Base-by-base conservation (phyloP, 2,797 vertebrate species). In the Sebastes oblongus region DNA sequence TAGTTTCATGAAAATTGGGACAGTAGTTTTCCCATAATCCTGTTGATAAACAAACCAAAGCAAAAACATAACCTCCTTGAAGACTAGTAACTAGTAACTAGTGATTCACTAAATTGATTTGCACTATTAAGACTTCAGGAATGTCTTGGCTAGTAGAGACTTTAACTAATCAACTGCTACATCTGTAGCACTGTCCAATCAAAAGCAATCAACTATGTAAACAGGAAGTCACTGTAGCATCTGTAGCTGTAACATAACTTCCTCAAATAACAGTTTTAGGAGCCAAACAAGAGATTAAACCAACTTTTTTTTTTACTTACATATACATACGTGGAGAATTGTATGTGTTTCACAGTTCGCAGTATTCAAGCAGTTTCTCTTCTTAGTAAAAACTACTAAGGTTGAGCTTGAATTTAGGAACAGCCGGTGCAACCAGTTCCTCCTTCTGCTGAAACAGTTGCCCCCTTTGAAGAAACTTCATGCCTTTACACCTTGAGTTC, bases 221-320 rank as follows among this genome's bases (percentile, higher is more conserved):
- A 70, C 32, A 70, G 75, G n/a, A 64, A 64, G 30, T 77, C 10
- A 10, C n/a, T 60, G 54, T 20, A 52, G 27, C 55, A 60, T 27
- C 11, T 27, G 2, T 13, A 67, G 10, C 65, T 50, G 10, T 16
- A 29, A 66, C 5, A 29, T 4, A 29, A 46, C 18, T 14, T 29
- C 29, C 29, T 14, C 13, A 36, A 36, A 20, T 13, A 29, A 39
- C 11, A 46, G 34, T 46, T 66, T 42, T n/a, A 30, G 20, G 8
- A 6, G 4, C 3, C 34, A 58, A 46, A 29, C 1, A 0, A 65
- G 6, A 32, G 25, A 25, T 32, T 20, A 59, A 39, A 55, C 12
- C 8, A 50, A 50, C 46, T 50, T 20, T 20, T 29, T 29, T 1
- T 27, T 42, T 39, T 13, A 20, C 11, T 9, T 27, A 36, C 27